These are phyloP conservation scores for Hemicrepidius hirtus DNA, from an alignment of 2,888 invertebrate species.

Conservation along the genomic window DNA sequence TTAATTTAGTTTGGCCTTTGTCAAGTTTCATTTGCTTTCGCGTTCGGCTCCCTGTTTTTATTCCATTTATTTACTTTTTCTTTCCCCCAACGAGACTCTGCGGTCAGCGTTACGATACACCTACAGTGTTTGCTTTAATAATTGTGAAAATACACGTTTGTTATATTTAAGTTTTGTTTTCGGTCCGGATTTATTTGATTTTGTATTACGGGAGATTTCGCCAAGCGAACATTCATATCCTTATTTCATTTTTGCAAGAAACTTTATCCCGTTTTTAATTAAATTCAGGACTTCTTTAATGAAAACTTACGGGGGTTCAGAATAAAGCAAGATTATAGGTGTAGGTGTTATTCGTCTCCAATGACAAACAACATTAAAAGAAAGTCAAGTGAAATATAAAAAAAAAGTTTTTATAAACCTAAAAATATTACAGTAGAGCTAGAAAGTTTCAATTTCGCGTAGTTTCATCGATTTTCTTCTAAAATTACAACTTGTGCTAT, in stretches of 20 bases:
- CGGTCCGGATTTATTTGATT: conserved; percentile 26
- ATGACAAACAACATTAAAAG: too few relatives aligned
- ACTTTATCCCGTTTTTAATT: neutral
- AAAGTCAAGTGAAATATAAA: too few relatives aligned
- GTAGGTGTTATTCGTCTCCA: too few relatives aligned
- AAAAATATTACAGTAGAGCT: too few relatives aligned
- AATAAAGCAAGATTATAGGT: too few relatives aligned
- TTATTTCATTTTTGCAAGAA: neutral
- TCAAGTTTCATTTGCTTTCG: conserved; percentile 46
- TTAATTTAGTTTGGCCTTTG: conserved; percentile 51
- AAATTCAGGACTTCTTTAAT: too few relatives aligned
- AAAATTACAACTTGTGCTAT: too few relatives aligned
- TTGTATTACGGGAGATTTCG: conserved; percentile 6
- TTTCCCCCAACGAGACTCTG: conserved; percentile 38
- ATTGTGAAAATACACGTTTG: conserved; percentile 43
- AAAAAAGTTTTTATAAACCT: too few relatives aligned
- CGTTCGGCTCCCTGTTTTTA: conserved; percentile 37
- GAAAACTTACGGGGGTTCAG: too few relatives aligned
- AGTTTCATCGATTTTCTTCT: too few relatives aligned
- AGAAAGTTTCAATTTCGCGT: too few relatives aligned
- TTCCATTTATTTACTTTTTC: conserved; percentile 47
- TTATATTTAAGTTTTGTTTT: conserved; percentile 34
- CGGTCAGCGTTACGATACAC: conserved; percentile 38
- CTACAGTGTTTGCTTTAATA: conserved; percentile 46
- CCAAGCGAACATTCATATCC: neutral